A percentile compares a stretch with the other conserved stretches of the same genome.
Conservation (phyloP, 2,888 invertebrate genomes). For the Entomobrya multifasciata region DNA sequence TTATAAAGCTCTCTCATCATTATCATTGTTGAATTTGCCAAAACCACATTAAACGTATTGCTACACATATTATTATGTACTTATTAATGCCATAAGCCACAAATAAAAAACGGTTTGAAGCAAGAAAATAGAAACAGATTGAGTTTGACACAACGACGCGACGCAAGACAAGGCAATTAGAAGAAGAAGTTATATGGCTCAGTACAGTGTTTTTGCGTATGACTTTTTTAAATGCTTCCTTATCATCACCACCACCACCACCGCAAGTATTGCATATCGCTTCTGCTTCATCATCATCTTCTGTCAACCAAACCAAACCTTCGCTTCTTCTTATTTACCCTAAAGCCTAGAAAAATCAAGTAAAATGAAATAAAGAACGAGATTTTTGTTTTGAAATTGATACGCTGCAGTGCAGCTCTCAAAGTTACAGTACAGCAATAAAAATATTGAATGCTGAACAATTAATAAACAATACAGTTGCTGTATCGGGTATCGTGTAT, state of each 20-base stretch:
- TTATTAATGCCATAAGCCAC: constrained; percentile 27
- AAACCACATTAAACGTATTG: constrained; percentile 43
- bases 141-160: constrained; percentile 27
- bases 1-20: not conserved
- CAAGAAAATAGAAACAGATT: constrained; percentile 29
- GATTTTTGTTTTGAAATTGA: no score
- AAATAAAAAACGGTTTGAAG: not conserved
- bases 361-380: no score
- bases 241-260: no score
- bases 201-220: not conserved
- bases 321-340: not conserved
- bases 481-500: no score
- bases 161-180: constrained; percentile 46
- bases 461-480: constrained; percentile 13
- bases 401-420: no score
- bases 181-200: not conserved
- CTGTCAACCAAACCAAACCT: no score
- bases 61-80: constrained; percentile 19
- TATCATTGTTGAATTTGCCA: constrained; percentile 23
- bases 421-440: no score
- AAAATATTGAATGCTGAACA: no score
- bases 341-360: no score
- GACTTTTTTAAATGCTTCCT: not conserved
- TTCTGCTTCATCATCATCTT: no score
- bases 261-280: no score